phyloP scores from a whole-genome alignment of 2,888 invertebrate genomes.

The Dasysyrphus tricinctus region DNA sequence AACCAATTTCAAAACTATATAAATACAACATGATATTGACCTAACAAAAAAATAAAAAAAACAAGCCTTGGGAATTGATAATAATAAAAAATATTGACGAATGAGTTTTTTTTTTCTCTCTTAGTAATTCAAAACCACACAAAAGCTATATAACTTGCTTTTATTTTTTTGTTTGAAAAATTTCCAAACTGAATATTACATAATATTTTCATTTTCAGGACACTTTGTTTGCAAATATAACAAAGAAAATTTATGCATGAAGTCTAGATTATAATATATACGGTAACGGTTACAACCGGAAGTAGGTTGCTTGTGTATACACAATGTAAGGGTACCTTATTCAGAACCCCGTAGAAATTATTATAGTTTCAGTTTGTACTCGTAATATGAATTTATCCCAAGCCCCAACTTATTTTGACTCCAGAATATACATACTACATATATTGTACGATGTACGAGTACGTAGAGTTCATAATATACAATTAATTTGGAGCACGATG shows the following conservation, averaged over 20 bases:
- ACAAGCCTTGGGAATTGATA: slow-evolving; percentile 12
- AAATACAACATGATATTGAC: slow-evolving; percentile 5
- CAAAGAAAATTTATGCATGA: slow-evolving; percentile 40
- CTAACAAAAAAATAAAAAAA: neutral
- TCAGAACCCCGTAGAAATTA: neutral
- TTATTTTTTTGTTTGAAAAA: neutral
- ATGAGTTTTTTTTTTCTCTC: neutral
- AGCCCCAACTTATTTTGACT: neutral
- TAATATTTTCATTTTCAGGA: slow-evolving; percentile 18
- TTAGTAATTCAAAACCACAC: slow-evolving; percentile 6
- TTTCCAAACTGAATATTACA: slow-evolving; percentile 15
- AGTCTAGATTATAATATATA: neutral
- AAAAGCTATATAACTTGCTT: no score
- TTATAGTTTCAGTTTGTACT: neutral
- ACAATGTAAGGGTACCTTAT: neutral
- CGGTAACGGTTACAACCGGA: slow-evolving; percentile 1
- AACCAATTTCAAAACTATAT: slow-evolving; percentile 18
- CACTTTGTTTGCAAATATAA: slow-evolving; percentile 3
- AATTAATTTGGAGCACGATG: slow-evolving; percentile 62
- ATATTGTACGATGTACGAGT: neutral
- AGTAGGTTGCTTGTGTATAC: slow-evolving; percentile 2
- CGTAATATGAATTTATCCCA: neutral
- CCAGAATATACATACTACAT: neutral
- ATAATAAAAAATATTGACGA: slow-evolving; percentile 14
- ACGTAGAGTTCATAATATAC: neutral